Conservation (phyloP, 2,113 vertebrate genomes). For the Aldabrachelys gigantea region DNA sequence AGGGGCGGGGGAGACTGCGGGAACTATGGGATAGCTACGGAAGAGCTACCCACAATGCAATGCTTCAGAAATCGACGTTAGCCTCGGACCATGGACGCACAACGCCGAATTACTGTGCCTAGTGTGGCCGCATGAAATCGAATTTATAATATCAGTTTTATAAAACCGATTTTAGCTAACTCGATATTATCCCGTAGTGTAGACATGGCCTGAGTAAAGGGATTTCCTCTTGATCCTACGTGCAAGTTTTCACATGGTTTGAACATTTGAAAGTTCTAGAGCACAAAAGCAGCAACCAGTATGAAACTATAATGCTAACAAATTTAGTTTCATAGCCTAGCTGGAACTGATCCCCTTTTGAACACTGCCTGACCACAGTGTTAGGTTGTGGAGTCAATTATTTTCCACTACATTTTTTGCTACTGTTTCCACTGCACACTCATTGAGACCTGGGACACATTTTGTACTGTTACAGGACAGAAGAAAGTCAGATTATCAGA, state of each 20-base stretch:
- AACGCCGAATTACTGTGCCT: too few species aligned
- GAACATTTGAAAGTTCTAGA: background rate
- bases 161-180: too few species aligned
- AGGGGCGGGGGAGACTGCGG: too few species aligned
- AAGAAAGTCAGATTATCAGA: slow-evolving; percentile 35
- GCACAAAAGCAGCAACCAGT: background rate
- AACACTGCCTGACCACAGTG: background rate
- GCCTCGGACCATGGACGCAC: too few species aligned
- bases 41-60: too few species aligned
- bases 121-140: too few species aligned
- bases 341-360: slow-evolving; percentile 43
- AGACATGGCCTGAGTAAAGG: background rate
- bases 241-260: slow-evolving; percentile 47
- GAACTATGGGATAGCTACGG: too few species aligned
- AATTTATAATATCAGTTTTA: too few species aligned
- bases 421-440: slow-evolving; percentile 12
- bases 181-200: too few species aligned
- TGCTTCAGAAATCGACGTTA: too few species aligned
- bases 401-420: slow-evolving; percentile 37
- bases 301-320: background rate
- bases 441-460: background rate
- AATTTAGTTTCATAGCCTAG: background rate
- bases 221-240: background rate
- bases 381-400: slow-evolving; percentile 21
- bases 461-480: slow-evolving; percentile 35